Conservation (phyloP, 2,888 invertebrate species). For the Caenorhabditis becei region DNA sequence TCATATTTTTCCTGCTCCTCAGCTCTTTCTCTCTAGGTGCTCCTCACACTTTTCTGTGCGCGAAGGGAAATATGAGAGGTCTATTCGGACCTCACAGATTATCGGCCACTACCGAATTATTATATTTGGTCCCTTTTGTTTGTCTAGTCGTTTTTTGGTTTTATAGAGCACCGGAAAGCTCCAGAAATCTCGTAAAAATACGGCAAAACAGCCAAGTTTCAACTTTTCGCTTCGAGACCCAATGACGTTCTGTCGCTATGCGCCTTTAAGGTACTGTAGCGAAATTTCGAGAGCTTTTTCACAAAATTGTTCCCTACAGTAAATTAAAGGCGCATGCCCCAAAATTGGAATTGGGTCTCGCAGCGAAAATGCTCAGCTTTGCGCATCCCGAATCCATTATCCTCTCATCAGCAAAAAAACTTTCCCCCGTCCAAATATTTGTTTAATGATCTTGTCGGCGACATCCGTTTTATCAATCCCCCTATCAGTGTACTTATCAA, state of each 20-base stretch:
- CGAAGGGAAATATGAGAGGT: slow-evolving; percentile 19
- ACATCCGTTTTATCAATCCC: neutral
- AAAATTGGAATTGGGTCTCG: too few relatives aligned
- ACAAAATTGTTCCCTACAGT: too few relatives aligned
- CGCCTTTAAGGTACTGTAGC: too few relatives aligned
- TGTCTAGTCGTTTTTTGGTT: neutral
- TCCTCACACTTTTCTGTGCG: too few relatives aligned
- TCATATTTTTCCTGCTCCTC: slow-evolving; percentile 45
- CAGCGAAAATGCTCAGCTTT: neutral
- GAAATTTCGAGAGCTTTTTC: too few relatives aligned
- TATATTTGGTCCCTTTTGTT: neutral
- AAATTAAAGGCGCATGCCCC: too few relatives aligned
- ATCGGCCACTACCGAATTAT: neutral
- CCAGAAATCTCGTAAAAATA: too few relatives aligned
- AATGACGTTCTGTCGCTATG: too few relatives aligned
- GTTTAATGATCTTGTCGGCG: slow-evolving; percentile 45
- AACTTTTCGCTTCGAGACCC: too few relatives aligned
- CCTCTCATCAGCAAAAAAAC: neutral
- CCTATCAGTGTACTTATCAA: slow-evolving; percentile 10
- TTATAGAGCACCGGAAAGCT: too few relatives aligned
- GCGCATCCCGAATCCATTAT: slow-evolving; percentile 11
- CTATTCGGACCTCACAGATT: slow-evolving; percentile 1
- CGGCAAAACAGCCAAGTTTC: too few relatives aligned
- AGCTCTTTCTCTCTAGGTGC: slow-evolving; percentile 5
- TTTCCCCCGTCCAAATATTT: slow-evolving; percentile 44